Percentiles rank a stretch among this genome's conserved stretches.
phyloP scores from a whole-genome alignment of 53 echinoderm and acorn worm species.

The Luidia sarsii region DNA sequence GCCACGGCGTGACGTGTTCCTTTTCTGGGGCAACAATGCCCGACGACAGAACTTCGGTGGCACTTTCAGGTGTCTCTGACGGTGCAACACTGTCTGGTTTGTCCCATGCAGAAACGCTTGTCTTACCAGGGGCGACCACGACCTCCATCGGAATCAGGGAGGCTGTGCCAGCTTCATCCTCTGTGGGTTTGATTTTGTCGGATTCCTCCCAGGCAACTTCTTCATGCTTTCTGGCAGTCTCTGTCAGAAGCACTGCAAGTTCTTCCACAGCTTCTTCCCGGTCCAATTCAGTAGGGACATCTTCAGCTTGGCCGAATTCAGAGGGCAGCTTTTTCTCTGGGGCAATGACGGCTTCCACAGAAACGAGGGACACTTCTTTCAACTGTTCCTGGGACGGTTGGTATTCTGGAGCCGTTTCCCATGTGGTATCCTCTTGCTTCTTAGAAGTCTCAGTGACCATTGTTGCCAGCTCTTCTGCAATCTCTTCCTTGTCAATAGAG shows the following conservation, averaged over 20 bases:
- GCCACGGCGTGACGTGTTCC: slow-evolving; percentile 51
- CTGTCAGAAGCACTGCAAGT: slow-evolving; percentile 15
- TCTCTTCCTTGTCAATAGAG: slow-evolving; percentile 5
- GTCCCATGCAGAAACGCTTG: slow-evolving; percentile 18
- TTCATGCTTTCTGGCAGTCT: slow-evolving; percentile 42
- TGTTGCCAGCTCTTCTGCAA: slow-evolving; percentile 32
- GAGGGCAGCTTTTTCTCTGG: neutral
- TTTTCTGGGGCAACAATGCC: slow-evolving; percentile 40
- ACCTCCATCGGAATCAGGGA: slow-evolving; percentile 27
- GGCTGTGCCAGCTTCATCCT: slow-evolving; percentile 26
- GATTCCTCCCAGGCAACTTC: slow-evolving; percentile 48
- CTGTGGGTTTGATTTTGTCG: slow-evolving; percentile 23
- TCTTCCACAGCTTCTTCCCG: slow-evolving; percentile 49
- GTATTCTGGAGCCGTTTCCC: slow-evolving; percentile 18
- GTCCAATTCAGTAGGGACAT: no score
- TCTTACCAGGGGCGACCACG: slow-evolving; percentile 32
- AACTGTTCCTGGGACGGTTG: neutral
- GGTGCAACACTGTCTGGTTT: slow-evolving; percentile 15
- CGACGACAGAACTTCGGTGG: slow-evolving; percentile 27
- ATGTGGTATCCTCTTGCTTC: slow-evolving; percentile 21
- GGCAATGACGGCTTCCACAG: slow-evolving; percentile 28
- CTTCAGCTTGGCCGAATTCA: slow-evolving; percentile 32
- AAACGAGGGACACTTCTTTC: slow-evolving; percentile 4
- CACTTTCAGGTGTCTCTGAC: slow-evolving; percentile 7
- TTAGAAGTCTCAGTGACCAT: slow-evolving; percentile 26